A percentile compares a stretch with the other conserved stretches of the same genome.
These are phyloP conservation scores for Thaleichthys pacificus DNA, from an alignment of 2,797 vertebrate genomes.

Conservation along the genomic window DNA sequence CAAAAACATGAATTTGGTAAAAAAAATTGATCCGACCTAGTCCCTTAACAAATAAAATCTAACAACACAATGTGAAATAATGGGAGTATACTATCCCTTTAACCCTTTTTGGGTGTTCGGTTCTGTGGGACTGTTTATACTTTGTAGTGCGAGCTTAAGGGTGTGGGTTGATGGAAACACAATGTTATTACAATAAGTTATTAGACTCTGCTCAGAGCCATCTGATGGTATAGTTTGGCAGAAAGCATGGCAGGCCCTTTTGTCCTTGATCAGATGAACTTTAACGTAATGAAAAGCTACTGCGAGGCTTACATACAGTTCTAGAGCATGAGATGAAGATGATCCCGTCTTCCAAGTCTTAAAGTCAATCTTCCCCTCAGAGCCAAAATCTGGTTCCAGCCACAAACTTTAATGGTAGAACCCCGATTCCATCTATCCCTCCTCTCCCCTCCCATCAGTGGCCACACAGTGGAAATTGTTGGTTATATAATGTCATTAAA, in stretches of 20 bases:
- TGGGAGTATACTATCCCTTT: too few relatives aligned
- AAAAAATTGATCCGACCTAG: not conserved
- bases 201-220: not conserved
- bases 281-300: not conserved
- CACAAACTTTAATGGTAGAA: not conserved
- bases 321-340: not conserved
- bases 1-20: not conserved
- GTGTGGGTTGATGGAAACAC: too few relatives aligned
- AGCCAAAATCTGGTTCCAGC: not conserved
- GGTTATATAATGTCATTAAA: not conserved
- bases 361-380: not conserved
- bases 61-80: too few relatives aligned
- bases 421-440: too few relatives aligned
- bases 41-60: not conserved
- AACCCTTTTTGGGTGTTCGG: too few relatives aligned
- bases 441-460: not conserved
- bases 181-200: too few relatives aligned
- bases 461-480: not conserved
- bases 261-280: conserved; percentile 6
- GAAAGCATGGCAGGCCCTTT: not conserved
- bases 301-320: not conserved
- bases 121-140: too few relatives aligned
- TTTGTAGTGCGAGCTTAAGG: too few relatives aligned
- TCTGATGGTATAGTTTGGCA: not conserved
- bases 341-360: not conserved